Evolutionary conservation across 2,888 invertebrate species (phyloP).

Genomic region (Brassicogethes aeneus): DNA sequence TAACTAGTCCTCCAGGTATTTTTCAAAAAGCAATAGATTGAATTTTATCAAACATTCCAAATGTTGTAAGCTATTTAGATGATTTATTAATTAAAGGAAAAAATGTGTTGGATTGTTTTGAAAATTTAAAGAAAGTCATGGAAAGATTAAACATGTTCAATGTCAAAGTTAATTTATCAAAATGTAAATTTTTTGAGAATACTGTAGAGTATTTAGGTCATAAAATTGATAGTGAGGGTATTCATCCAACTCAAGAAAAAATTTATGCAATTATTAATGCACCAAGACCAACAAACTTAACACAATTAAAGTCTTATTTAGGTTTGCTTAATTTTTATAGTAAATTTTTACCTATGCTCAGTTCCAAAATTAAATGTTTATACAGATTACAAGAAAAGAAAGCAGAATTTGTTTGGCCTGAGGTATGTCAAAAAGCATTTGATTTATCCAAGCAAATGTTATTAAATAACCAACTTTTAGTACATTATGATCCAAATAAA

Average conservation of each 20-base stretch:
- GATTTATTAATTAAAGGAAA: constrained; percentile 16
- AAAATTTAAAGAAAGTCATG: constrained; percentile 10
- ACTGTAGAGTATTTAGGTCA: constrained; percentile 18
- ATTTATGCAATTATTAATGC: constrained; percentile 10
- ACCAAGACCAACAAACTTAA: constrained; percentile 12
- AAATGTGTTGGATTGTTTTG: constrained; percentile 4
- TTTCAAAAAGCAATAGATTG: constrained; percentile 15
- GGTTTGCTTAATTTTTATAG: constrained; percentile 15
- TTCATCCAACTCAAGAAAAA: constrained; percentile 21
- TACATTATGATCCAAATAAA: constrained; percentile 16
- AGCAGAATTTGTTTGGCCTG: constrained; percentile 10
- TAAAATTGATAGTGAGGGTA: constrained; percentile 15
- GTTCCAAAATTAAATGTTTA: constrained; percentile 10
- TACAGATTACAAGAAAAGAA: constrained; percentile 11
- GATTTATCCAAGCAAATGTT: constrained; percentile 13
- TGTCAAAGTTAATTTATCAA: constrained; percentile 17
- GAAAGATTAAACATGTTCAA: constrained; percentile 11
- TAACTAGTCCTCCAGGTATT: constrained; percentile 18
- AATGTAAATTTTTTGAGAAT: too few species aligned
- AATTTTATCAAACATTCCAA: constrained; percentile 9
- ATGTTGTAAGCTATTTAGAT: constrained; percentile 14
- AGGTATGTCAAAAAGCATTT: constrained; percentile 11
- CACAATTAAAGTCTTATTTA: too few species aligned
- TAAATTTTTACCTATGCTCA: constrained; percentile 14
- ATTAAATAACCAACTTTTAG: constrained; percentile 11